Evolutionary conservation across 2,113 vertebrate species (phyloP).

Genomic region (Dascyllus trimaculatus): DNA sequence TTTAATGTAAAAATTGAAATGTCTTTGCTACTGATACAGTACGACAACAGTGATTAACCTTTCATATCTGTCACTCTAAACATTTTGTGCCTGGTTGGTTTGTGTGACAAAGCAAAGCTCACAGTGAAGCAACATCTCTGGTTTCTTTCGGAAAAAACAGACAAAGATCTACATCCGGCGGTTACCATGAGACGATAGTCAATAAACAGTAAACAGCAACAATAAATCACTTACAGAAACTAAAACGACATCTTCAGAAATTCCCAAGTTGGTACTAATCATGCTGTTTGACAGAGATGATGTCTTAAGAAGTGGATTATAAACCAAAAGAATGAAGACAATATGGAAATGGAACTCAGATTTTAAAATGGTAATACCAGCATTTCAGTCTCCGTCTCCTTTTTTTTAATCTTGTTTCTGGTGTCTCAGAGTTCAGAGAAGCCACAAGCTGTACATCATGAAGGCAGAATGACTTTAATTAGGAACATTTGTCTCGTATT

Average conservation of each 20-base stretch:
- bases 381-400: background rate
- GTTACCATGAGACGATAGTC: slow-evolving; percentile 13
- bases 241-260: slow-evolving; percentile 10
- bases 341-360: background rate
- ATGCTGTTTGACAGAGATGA: background rate
- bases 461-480: too few relatives aligned
- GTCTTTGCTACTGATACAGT: background rate
- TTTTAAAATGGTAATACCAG: background rate
- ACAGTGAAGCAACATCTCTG: slow-evolving; percentile 5
- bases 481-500: too few relatives aligned
- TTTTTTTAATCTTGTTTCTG: background rate
- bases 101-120: background rate
- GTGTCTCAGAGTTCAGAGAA: background rate
- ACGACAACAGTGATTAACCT: background rate
- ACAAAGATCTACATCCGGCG: background rate
- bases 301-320: background rate
- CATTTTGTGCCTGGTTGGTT: background rate
- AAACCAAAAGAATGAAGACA: slow-evolving; percentile 1
- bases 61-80: background rate
- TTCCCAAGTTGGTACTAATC: background rate
- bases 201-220: slow-evolving; percentile 8
- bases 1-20: too few relatives aligned
- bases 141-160: slow-evolving; percentile 32
- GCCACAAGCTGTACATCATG: background rate
- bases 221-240: slow-evolving; percentile 3